Evolutionary conservation across 2,888 invertebrate genomes (phyloP).

Genomic region (Platypus cylindrus): DNA sequence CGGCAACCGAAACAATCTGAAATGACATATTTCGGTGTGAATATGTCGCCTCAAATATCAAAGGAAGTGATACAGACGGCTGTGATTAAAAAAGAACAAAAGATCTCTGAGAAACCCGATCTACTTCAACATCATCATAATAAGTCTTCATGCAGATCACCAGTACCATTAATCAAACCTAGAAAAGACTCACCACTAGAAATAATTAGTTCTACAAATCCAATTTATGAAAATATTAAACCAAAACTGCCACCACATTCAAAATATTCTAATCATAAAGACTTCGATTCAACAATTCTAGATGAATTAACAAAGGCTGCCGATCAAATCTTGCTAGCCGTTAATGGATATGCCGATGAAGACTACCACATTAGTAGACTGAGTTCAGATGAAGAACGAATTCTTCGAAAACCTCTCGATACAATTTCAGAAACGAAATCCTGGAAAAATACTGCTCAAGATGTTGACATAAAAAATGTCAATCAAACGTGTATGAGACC

Average conservation of each 20-base stretch:
- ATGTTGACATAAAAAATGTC: conserved; percentile 13
- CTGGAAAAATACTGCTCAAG: conserved; percentile 22
- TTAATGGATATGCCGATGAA: conserved; percentile 41
- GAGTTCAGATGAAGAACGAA: conserved; percentile 29
- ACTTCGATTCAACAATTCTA: conserved; percentile 35
- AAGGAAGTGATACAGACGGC: conserved; percentile 20
- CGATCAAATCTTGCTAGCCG: conserved; percentile 45
- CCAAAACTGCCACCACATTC: conserved; percentile 18
- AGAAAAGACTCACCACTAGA: conserved; percentile 15
- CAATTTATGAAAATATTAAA: conserved; percentile 32
- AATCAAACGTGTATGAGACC: conserved; percentile 18
- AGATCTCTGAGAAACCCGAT: conserved; percentile 28
- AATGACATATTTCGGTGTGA: conserved; percentile 34
- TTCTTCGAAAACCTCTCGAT: conserved; percentile 24
- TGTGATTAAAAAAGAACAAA: conserved; percentile 22
- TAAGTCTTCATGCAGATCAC: conserved; percentile 10
- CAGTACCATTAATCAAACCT: conserved; percentile 9
- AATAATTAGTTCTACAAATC: conserved; percentile 16
- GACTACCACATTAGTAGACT: conserved; percentile 27
- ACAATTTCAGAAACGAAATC: conserved; percentile 36
- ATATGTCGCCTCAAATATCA: conserved; percentile 23
- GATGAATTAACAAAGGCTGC: conserved; percentile 46
- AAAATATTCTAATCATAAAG: conserved; percentile 15
- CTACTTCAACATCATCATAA: conserved; percentile 22
- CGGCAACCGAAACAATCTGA: conserved; percentile 33